A percentile compares a stretch with the other conserved stretches of the same genome.
phyloP scores from a whole-genome alignment of 1,140 invertebrate genomes.

The Liolophura sinensis region DNA sequence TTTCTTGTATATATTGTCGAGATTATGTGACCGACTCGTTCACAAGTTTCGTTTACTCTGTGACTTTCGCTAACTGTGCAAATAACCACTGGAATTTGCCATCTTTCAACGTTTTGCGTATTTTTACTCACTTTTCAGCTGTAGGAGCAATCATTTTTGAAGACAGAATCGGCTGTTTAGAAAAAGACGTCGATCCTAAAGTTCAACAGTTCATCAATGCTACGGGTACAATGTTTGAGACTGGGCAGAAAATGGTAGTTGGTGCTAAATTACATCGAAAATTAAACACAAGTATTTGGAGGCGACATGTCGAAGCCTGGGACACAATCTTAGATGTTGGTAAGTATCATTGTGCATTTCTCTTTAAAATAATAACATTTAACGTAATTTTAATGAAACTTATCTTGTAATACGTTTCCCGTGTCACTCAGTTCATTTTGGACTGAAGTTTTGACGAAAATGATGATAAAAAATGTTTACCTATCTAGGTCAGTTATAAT shows the following conservation, averaged over 20 bases:
- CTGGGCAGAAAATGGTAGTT: conserved; percentile 35
- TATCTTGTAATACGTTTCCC: too few species aligned
- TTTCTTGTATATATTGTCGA: too few species aligned
- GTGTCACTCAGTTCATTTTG: too few species aligned
- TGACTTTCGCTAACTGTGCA: conserved; percentile 4
- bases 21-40: too few species aligned
- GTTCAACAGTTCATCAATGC: conserved; percentile 33
- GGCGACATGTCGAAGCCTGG: conserved; percentile 33
- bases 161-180: conserved; percentile 32
- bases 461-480: too few species aligned
- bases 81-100: conserved; percentile 30
- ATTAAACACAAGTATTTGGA: conserved; percentile 35
- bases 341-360: conserved; percentile 10
- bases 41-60: too few species aligned
- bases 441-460: too few species aligned
- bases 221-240: conserved; percentile 34
- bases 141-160: conserved; percentile 31
- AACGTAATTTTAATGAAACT: too few species aligned
- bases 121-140: conserved; percentile 24
- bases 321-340: conserved; percentile 35
- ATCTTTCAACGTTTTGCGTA: conserved; percentile 40
- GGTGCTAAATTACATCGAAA: conserved; percentile 34
- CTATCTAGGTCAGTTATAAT: too few species aligned
- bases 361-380: too few species aligned
- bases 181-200: conserved; percentile 23